Base-by-base conservation (phyloP, 1,140 invertebrate genomes). In the Cyphomyrmex costatus region DNA sequence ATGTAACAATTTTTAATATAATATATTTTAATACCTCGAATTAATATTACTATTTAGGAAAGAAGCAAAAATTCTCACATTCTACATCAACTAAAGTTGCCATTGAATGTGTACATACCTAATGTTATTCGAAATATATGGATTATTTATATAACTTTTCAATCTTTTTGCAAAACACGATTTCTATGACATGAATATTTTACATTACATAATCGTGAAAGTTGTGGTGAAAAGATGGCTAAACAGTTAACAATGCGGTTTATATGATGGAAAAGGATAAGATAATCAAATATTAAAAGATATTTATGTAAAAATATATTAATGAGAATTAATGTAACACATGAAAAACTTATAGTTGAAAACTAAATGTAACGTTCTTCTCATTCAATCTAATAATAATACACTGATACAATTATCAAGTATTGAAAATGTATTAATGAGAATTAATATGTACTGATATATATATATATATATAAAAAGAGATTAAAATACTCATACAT, bases 181-280 rank as follows among this genome's bases (percentile, higher is more conserved):
- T 68, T 68, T 68, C 65, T 68, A 68, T 24, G 65, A 66, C 65
- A 68, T 68, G 36, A 6, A 68, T 68, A 68, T 49, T 68, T 68
- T 66, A 42, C 33, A 46, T 77, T 42, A n/a, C 42, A 65, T 36
- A 3, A 65, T 63, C 74, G 56, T 78, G 76, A 78, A 78, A 76
- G 53, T 76, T 76, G 73, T 53, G 73, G 53, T 53, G 27, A 24
- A 33, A 79, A 53, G 42, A 27, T 21, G n/a, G 27, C 42, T 51
- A 36, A 68, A 53, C 8, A 56, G 46, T 49, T 66, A 80, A 80
- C 70, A 14, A 24, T 53, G 63, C 63, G 42, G 56, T 33, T 19
- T 33, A 21, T 49, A 65, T 36, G n/a, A 80, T 46, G 24, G 4
- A 14, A 66, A 19, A 68, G 14, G 7, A 51, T 24, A 68, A 53